Conservation (phyloP, 64 coral and sea anemone species). For the Montipora efflorescens region DNA sequence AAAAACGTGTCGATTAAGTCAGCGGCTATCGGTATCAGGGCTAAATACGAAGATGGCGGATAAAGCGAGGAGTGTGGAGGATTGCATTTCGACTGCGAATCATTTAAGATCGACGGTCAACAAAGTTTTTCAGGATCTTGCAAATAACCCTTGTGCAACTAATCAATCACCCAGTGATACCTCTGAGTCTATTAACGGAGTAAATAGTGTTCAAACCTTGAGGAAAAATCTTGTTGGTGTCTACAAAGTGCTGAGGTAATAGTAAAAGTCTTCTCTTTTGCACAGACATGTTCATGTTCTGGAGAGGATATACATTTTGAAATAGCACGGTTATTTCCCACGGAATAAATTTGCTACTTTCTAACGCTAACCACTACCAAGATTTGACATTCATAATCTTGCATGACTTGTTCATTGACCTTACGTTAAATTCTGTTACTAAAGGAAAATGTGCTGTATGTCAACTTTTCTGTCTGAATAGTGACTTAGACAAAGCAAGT, state of each 20-base stretch:
- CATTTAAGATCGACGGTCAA: constrained; percentile 72
- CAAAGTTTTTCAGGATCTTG: constrained; percentile 85
- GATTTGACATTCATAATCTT: no score
- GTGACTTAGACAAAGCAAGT: constrained; percentile 82
- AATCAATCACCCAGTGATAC: constrained; percentile 38
- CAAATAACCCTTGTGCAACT: constrained; percentile 35
- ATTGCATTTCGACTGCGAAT: constrained; percentile 67
- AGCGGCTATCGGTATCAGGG: background rate
- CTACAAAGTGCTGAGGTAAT: constrained; percentile 76
- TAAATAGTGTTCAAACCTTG: constrained; percentile 31
- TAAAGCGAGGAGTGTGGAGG: constrained; percentile 51
- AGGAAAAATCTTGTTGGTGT: constrained; percentile 82
- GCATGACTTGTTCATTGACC: no score
- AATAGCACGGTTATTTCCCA: no score
- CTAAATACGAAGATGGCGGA: constrained; percentile 77
- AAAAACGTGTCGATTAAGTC: background rate
- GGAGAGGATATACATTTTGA: no score
- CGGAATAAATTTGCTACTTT: no score
- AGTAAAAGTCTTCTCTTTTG: background rate
- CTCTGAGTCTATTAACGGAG: constrained; percentile 8
- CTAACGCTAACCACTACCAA: no score
- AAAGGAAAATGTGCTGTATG: background rate
- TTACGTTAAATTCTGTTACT: no score
- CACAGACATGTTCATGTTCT: no score
- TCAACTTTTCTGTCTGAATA: constrained; percentile 15